Evolutionary conservation across 2,888 invertebrate genomes (phyloP).

Genomic region (Notocelia uddmanniana): DNA sequence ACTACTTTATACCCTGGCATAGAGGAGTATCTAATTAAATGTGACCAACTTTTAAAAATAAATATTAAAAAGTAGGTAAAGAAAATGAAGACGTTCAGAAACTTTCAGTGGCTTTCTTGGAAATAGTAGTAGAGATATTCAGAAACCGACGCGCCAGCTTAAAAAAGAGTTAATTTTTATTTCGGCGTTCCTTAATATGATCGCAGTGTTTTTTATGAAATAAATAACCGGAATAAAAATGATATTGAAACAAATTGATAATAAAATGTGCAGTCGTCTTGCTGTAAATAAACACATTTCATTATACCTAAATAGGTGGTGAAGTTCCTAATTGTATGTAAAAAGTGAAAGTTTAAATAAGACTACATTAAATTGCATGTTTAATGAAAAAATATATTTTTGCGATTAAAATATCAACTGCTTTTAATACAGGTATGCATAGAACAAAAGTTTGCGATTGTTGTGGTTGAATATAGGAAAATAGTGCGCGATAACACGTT

Average conservation of each 20-base stretch:
- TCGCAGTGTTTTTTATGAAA: not conserved
- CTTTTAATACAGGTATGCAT: not conserved
- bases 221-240: not conserved
- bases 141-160: not conserved
- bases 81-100: not conserved
- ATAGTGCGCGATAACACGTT: slow-evolving; percentile 43
- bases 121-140: not conserved
- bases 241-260: not conserved
- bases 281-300: too few species aligned
- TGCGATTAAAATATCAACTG: not conserved
- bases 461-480: slow-evolving; percentile 36
- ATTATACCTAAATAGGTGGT: too few species aligned
- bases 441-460: slow-evolving; percentile 20
- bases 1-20: not conserved
- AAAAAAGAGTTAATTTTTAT: not conserved
- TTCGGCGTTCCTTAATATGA: too few species aligned
- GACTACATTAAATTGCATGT: not conserved
- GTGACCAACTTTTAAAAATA: not conserved
- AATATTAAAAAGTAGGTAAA: not conserved
- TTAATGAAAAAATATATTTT: not conserved
- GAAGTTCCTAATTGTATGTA: too few species aligned
- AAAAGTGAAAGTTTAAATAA: too few species aligned
- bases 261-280: too few species aligned
- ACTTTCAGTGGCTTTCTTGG: not conserved
- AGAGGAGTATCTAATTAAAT: not conserved